A percentile compares a stretch with the other conserved stretches of the same genome.
Evolutionary conservation across 1,140 invertebrate genomes (phyloP).

Genomic region (Drosophila repletoides): DNA sequence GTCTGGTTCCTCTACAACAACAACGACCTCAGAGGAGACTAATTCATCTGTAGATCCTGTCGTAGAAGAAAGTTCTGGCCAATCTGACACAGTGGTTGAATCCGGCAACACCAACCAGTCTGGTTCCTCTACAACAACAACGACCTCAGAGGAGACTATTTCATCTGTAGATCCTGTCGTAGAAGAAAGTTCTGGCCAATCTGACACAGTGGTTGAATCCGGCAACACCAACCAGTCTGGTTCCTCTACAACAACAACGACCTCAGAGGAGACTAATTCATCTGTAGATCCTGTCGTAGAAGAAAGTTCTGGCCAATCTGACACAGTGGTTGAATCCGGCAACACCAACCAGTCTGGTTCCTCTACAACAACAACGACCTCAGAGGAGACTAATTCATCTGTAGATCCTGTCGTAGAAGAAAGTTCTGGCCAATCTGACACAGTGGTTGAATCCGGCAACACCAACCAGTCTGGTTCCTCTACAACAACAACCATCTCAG

Average conservation of each 20-base stretch:
- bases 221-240: background rate
- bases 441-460: background rate
- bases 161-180: too few species aligned
- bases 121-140: background rate
- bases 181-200: too few species aligned
- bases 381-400: background rate
- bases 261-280: background rate
- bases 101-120: background rate
- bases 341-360: conserved; percentile 1
- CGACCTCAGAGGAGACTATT: background rate
- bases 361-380: conserved; percentile 3
- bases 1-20: conserved; percentile 3
- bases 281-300: background rate
- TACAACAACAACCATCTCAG: background rate
- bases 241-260: background rate
- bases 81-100: too few species aligned
- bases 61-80: background rate
- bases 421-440: background rate
- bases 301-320: background rate
- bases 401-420: background rate
- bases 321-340: background rate
- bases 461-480: background rate
- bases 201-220: too few species aligned
- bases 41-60: background rate
- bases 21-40: background rate